Conservation (phyloP, 2,888 invertebrate genomes). For the Eretmocerus hayati region DNA sequence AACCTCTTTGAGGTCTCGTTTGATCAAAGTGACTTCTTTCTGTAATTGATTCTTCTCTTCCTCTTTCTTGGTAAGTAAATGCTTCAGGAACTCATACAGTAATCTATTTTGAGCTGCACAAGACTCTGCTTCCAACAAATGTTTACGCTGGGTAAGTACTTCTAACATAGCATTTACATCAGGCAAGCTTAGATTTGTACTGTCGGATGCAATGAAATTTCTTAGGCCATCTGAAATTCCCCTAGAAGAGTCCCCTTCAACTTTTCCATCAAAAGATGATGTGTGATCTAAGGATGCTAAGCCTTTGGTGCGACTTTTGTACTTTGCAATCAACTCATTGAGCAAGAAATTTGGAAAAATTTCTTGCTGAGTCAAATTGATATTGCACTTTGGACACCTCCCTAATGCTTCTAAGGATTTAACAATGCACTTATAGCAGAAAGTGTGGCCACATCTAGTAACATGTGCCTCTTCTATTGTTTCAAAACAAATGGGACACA, state of each 20-base stretch:
- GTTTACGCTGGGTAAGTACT: slow-evolving; percentile 70
- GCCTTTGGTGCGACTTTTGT: slow-evolving; percentile 53
- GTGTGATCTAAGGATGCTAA: slow-evolving; percentile 30
- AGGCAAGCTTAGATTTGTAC: slow-evolving; percentile 64
- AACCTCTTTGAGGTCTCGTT: slow-evolving; percentile 66
- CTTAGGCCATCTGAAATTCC: slow-evolving; percentile 45
- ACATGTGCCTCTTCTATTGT: slow-evolving; percentile 84
- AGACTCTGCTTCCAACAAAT: slow-evolving; percentile 72
- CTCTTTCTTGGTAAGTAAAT: slow-evolving; percentile 66
- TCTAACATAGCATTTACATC: slow-evolving; percentile 79
- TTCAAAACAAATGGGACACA: slow-evolving; percentile 84
- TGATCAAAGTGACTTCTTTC: slow-evolving; percentile 68
- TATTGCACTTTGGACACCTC: slow-evolving; percentile 80
- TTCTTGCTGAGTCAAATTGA: slow-evolving; percentile 60
- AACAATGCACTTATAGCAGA: slow-evolving; percentile 75
- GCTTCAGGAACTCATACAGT: slow-evolving; percentile 75
- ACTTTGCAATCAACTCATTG: slow-evolving; percentile 72
- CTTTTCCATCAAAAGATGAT: slow-evolving; percentile 31
- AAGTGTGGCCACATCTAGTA: slow-evolving; percentile 88
- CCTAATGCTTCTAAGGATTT: slow-evolving; percentile 59
- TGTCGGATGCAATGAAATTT: slow-evolving; percentile 61
- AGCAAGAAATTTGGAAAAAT: slow-evolving; percentile 82
- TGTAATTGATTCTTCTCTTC: slow-evolving; percentile 60
- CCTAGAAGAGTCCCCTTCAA: slow-evolving; percentile 36
- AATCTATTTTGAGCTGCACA: slow-evolving; percentile 73